Percentiles rank a stretch among this genome's conserved stretches.
These are phyloP conservation scores for Centropristis striata DNA, from an alignment of 2,113 vertebrate genomes.

Conservation along the genomic window DNA sequence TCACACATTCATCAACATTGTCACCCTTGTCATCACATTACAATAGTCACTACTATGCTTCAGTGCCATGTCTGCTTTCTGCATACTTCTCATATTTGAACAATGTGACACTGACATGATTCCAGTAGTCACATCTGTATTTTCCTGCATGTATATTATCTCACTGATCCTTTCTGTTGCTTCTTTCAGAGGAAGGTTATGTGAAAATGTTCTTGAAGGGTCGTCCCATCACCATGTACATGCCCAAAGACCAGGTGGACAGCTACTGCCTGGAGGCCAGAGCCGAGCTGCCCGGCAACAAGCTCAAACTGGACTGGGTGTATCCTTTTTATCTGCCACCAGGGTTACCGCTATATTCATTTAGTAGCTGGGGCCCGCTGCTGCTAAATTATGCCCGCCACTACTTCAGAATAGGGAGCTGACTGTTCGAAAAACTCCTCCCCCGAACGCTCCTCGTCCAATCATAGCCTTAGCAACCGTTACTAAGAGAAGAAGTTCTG, in stretches of 20 bases:
- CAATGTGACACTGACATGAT: neutral
- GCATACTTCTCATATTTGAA: neutral
- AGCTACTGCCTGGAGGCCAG: conserved; percentile 94
- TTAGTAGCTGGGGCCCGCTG: too few species aligned
- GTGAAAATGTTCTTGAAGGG: conserved; percentile 99
- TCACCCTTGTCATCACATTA: conserved; percentile 36
- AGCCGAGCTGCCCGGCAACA: conserved; percentile 92
- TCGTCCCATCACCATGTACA: conserved; percentile 97
- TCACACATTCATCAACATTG: conserved; percentile 23
- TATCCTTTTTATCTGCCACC: conserved; percentile 91
- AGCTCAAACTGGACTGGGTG: conserved; percentile 99
- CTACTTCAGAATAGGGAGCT: too few species aligned
- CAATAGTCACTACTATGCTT: neutral
- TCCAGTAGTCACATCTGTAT: neutral
- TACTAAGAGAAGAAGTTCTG: too few species aligned
- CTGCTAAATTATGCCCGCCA: too few species aligned
- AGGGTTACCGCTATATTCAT: too few species aligned
- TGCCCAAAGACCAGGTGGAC: conserved; percentile 97
- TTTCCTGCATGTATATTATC: neutral
- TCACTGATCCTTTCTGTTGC: conserved; percentile 73
- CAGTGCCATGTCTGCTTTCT: conserved; percentile 21
- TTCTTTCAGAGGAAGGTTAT: conserved; percentile 96
- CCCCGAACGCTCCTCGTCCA: too few species aligned
- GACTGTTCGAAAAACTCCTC: too few species aligned
- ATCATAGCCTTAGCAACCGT: too few species aligned